Percentiles rank a stretch among this genome's conserved stretches.
These are phyloP conservation scores for Anastatus disparis DNA, from an alignment of 1,140 invertebrate genomes.

Conservation along the genomic window DNA sequence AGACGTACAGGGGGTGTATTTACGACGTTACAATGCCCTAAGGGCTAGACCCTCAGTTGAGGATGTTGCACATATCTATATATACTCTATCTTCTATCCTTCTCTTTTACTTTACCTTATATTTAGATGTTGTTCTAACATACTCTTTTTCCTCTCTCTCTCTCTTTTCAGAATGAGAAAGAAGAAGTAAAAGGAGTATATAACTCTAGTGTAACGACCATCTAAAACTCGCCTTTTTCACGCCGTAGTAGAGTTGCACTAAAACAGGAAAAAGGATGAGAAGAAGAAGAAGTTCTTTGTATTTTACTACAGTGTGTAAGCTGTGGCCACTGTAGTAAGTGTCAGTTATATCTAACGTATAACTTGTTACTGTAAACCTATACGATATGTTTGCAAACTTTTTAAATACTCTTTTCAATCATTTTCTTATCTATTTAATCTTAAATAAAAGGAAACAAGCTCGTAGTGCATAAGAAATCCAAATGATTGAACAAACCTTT, in stretches of 20 bases:
- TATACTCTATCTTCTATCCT: too few relatives aligned
- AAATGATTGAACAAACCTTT: too few relatives aligned
- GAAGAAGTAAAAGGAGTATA: not conserved
- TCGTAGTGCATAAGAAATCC: too few relatives aligned
- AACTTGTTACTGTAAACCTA: too few relatives aligned
- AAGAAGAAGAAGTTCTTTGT: not conserved
- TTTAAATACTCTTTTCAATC: too few relatives aligned
- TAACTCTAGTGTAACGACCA: not conserved
- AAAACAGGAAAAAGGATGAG: not conserved
- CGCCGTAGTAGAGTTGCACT: not conserved
- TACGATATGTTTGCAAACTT: too few relatives aligned
- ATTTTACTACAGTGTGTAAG: not conserved
- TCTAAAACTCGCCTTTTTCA: conserved; percentile 31
- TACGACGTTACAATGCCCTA: conserved; percentile 67
- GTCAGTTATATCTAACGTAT: too few relatives aligned
- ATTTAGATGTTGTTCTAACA: too few relatives aligned
- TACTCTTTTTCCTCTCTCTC: not conserved
- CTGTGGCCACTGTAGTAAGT: not conserved
- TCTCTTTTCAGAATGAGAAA: not conserved
- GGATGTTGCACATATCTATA: not conserved
- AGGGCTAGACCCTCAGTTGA: conserved; percentile 62
- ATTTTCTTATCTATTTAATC: too few relatives aligned
- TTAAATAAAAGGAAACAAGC: too few relatives aligned
- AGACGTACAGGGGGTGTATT: conserved; percentile 57
- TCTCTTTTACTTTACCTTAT: too few relatives aligned